phyloP scores from a whole-genome alignment of 2,888 invertebrate genomes.

The Hirtodrosophila histrioides region DNA sequence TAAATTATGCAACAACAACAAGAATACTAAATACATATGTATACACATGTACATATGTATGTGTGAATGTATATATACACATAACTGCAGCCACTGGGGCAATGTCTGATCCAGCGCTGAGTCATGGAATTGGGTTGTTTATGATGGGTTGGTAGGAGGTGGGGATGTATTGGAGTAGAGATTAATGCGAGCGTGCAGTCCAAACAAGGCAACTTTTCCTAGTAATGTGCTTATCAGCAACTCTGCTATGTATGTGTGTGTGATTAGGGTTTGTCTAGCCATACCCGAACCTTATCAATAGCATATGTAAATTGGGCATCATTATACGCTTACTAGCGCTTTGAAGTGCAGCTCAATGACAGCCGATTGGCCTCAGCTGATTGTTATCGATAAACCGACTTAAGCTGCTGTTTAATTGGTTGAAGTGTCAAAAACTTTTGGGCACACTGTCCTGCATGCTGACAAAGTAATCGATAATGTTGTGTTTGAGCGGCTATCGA shows the following conservation, averaged over 20 bases:
- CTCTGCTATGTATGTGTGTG: slow-evolving; percentile 9
- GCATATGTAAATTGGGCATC: slow-evolving; percentile 18
- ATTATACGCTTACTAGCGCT: slow-evolving; percentile 36
- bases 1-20: slow-evolving; percentile 43
- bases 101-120: slow-evolving; percentile 49
- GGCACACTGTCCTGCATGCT: too few species aligned
- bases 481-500: too few species aligned
- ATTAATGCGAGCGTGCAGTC: too few species aligned
- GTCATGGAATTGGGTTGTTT: slow-evolving; percentile 16
- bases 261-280: slow-evolving; percentile 1
- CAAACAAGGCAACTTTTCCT: too few species aligned
- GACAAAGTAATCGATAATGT: too few species aligned
- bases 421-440: not conserved
- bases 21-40: not conserved
- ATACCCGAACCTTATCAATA: slow-evolving; percentile 20
- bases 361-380: slow-evolving; percentile 24
- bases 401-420: not conserved
- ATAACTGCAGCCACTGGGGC: slow-evolving; percentile 22
- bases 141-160: not conserved
- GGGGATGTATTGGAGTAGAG: too few species aligned
- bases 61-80: not conserved
- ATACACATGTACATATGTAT: too few species aligned
- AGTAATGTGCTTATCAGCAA: slow-evolving; percentile 36
- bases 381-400: slow-evolving; percentile 32
- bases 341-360: slow-evolving; percentile 73